Evolutionary conservation across 2,113 vertebrate species (phyloP).

Genomic region (Calypte anna): DNA sequence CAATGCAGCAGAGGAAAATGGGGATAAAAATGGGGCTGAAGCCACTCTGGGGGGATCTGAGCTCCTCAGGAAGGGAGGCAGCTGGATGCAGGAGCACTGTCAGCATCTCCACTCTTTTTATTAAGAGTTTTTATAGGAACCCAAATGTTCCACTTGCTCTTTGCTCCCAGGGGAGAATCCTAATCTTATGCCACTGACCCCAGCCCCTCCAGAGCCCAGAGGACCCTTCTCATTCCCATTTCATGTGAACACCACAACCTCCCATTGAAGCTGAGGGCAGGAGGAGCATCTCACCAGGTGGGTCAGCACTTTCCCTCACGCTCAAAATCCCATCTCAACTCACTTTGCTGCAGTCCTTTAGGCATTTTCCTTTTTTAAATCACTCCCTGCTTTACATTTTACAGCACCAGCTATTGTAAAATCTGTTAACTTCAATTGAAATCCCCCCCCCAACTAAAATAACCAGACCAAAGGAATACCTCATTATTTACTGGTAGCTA

Average conservation of each 20-base stretch:
- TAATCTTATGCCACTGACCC: not conserved
- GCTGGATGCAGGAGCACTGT: not conserved
- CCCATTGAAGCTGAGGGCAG: not conserved
- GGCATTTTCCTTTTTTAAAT: not conserved
- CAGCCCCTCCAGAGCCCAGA: not conserved
- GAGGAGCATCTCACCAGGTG: not conserved
- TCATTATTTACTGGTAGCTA: not conserved
- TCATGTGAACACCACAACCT: fast-evolving
- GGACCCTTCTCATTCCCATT: not conserved
- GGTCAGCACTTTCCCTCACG: not conserved
- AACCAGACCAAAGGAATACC: not conserved
- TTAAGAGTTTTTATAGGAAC: not conserved
- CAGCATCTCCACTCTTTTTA: not conserved
- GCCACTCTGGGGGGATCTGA: not conserved
- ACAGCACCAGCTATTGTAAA: not conserved
- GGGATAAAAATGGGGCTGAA: not conserved
- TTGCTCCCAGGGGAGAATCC: not conserved
- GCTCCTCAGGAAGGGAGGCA: not conserved
- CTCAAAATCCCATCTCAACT: not conserved
- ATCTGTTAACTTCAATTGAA: not conserved
- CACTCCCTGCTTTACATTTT: not conserved
- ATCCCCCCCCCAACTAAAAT: not conserved
- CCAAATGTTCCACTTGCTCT: not conserved
- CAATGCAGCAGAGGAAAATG: fast-evolving
- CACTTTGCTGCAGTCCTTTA: not conserved